A percentile compares a stretch with the other conserved stretches of the same genome.
phyloP scores from a whole-genome alignment of 2,888 invertebrate species.

The Melieria picta region DNA sequence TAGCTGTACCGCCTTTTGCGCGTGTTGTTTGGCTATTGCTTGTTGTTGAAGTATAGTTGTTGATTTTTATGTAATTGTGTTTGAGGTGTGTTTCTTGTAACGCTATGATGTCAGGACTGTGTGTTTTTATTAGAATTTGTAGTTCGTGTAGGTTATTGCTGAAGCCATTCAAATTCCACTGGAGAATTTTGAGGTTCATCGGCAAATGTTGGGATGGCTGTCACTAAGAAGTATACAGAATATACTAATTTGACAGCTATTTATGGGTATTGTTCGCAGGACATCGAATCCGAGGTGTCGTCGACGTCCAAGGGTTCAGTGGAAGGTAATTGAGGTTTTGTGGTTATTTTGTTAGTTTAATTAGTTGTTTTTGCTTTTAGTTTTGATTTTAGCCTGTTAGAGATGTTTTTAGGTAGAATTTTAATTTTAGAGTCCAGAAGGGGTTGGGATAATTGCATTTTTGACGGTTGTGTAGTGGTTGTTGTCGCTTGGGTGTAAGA shows the following conservation, averaged over 20 bases:
- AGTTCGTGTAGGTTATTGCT: not conserved
- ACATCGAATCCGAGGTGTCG: too few species aligned
- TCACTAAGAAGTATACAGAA: not conserved
- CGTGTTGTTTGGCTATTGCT: not conserved
- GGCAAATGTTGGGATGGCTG: not conserved
- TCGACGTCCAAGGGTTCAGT: not conserved
- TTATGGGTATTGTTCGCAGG: not conserved
- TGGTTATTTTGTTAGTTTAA: not conserved
- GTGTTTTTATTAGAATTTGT: not conserved
- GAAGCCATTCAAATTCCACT: not conserved
- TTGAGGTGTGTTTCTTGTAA: not conserved
- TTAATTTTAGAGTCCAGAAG: not conserved
- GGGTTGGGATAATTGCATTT: not conserved
- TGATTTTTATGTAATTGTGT: not conserved
- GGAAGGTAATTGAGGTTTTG: not conserved
- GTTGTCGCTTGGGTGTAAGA: too few species aligned
- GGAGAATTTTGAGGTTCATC: slow-evolving; percentile 3
- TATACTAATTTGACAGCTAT: not conserved
- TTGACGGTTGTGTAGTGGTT: too few species aligned
- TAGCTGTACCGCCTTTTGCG: slow-evolving; percentile 8
- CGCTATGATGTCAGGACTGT: not conserved
- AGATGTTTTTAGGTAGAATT: slow-evolving; percentile 8
- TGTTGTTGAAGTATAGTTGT: not conserved
- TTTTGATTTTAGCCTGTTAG: not conserved
- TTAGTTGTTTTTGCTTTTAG: not conserved